Base-by-base conservation (phyloP, 2,113 vertebrate species). In the Forbesichthys agassizii region DNA sequence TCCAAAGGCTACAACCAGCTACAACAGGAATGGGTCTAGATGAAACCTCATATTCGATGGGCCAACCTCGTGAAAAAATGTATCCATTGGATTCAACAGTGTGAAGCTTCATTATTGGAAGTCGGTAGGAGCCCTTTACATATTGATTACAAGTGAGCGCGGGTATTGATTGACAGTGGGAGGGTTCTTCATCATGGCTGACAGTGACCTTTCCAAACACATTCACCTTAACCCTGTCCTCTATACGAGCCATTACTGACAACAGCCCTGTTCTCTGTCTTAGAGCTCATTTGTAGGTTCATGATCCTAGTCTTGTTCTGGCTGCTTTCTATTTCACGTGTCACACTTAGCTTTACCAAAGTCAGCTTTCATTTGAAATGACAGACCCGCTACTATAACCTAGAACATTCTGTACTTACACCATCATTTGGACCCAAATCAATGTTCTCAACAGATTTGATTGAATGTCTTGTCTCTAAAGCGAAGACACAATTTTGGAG, bases 121-220 rank as follows among this genome's bases (percentile, higher is more conserved):
- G 68, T 48, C 56, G 53, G 52, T 33, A 10, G 60, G 69, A 68
- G 57, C 36, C 48, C 20, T 73, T 64, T 59, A 33, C 51, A 27
- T 72, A 77, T 75, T 16, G 66, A 73, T 65, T 52, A 60, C 33
- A 27, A 51, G 71, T 73, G 71, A 84, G 71, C 80, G 74, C 66
- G 58, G 1, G 7, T 68, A 71, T 80, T 62, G 77, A 82, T 75
- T 48, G 33, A 3, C 0, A 8, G 36, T 42, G 36, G 51, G 33
- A 47, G 5, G 46, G 27, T 71, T 14, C 48, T 62, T 46, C n/a
- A 46, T 71, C 47, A 14, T 61, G 51, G 53, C 64, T 61, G 46
- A 73, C 16, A 36, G 65, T 68, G 59, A 73, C 16, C 78, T 46
- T 58, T 66, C 56, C 54, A 33, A 61, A 12, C 53, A 11, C 48